Percentiles rank a stretch among this genome's conserved stretches.
These are phyloP conservation scores for Palloptera scutellata DNA, from an alignment of 2,888 invertebrate genomes.

Conservation along the genomic window DNA sequence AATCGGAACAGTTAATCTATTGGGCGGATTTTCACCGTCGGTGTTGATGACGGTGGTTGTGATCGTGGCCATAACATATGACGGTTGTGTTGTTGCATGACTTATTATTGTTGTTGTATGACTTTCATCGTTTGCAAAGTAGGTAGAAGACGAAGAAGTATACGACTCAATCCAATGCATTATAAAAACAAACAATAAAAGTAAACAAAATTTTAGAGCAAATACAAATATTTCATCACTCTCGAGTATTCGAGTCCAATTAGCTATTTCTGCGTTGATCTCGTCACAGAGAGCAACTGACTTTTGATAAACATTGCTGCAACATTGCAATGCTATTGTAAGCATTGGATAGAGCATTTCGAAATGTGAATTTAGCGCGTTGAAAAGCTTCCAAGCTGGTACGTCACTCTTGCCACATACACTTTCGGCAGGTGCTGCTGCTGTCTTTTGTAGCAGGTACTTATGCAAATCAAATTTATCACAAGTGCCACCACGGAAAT, in stretches of 20 bases:
- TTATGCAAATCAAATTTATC: constrained; percentile 20
- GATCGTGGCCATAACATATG: no score
- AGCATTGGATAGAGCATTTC: constrained; percentile 28
- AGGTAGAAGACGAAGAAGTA: no score
- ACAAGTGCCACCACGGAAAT: constrained; percentile 11
- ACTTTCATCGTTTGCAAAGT: not conserved
- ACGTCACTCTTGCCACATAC: constrained; percentile 21
- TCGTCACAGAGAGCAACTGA: constrained; percentile 32
- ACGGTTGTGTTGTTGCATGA: no score
- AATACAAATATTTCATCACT: constrained; percentile 52
- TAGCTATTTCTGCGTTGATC: constrained; percentile 25
- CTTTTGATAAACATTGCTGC: constrained; percentile 35
- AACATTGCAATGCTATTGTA: constrained; percentile 31
- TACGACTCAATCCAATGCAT: constrained; percentile 46
- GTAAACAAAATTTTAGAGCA: constrained; percentile 45
- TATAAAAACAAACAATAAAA: constrained; percentile 52
- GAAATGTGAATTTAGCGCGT: constrained; percentile 31
- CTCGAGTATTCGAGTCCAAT: constrained; percentile 39
- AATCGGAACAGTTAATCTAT: not conserved
- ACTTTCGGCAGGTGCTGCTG: not conserved
- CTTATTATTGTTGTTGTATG: constrained; percentile 8
- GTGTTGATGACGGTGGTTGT: not conserved
- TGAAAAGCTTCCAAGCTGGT: constrained; percentile 35
- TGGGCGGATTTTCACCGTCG: not conserved
- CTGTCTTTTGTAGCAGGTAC: not conserved